These are phyloP conservation scores for Brienomyrus brachyistius DNA, from an alignment of 2,113 vertebrate species.

Conservation along the genomic window DNA sequence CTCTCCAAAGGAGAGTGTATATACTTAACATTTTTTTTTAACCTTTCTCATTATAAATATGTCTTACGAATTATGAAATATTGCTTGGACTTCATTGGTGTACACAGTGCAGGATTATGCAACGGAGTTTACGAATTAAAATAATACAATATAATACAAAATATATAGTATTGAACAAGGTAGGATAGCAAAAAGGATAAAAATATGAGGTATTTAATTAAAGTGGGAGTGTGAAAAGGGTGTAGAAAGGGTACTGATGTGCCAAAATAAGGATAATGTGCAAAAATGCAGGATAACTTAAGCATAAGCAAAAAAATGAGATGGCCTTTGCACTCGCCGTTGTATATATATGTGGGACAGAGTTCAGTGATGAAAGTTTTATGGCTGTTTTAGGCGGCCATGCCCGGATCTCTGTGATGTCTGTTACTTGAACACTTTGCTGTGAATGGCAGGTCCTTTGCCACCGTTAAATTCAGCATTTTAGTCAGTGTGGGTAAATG, in stretches of 20 bases:
- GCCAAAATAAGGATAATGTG: not conserved
- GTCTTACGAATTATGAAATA: not conserved
- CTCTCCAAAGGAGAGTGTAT: constrained; percentile 25
- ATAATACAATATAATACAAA: not conserved
- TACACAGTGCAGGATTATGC: not conserved
- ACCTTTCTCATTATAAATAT: not conserved
- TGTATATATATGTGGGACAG: not conserved
- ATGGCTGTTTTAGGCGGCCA: not conserved
- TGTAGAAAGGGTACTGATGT: not conserved
- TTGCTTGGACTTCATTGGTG: not conserved
- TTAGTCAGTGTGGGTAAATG: no score
- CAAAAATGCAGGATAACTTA: not conserved
- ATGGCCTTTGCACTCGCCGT: not conserved
- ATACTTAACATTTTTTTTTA: not conserved
- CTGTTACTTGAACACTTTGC: not conserved
- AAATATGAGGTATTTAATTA: not conserved
- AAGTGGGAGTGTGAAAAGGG: no score
- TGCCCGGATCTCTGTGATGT: not conserved
- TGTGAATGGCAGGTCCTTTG: not conserved
- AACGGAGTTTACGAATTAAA: not conserved
- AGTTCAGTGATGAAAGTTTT: not conserved
- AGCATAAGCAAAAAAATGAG: not conserved
- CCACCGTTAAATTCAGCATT: not conserved
- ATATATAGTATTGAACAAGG: no score
- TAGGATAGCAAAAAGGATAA: not conserved